Base-by-base conservation (phyloP, 2,888 invertebrate species). In the Listrodromus nycthemerus region DNA sequence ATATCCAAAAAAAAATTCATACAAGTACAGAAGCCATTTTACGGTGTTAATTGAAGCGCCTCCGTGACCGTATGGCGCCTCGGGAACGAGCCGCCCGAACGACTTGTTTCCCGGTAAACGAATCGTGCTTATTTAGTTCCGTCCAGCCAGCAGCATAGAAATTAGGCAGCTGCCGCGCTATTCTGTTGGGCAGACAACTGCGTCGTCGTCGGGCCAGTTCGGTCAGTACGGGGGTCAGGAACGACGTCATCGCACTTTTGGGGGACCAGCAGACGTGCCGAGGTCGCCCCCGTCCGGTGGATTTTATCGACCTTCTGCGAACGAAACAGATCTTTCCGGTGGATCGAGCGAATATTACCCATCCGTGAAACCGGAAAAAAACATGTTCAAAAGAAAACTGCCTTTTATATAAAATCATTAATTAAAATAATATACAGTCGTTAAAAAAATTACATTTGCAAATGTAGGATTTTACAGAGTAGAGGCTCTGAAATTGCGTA, bases 21-120 rank as follows among this genome's bases (percentile, higher is more conserved):
- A 63, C 27, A 7, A 45, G 27, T 41, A 41, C 61, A 52, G 70
- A 65, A 37, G 67, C 30, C 30, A 45, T 16, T 41, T 70, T 66
- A 61, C 37, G 61, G 67, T 58, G 78, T 81, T 84, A 84, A 84
- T 84, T 84, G 78, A 81, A 75, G 81, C 84, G 84, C 81, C 78
- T 71, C 70, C 78, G 78, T 81, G 81, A 80, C 83, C 80, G 83
- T 83, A 83, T 83, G 83, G 79, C 76, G 67, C 50, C 69, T 74
- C 81, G 48, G 73, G 80, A 83, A 67, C 67, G 67, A 83, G 69
- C 21, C 80, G 19, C 63, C 70, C 58, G 55, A 27, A 66, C 80
- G 65, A 63, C 78, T 84, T 75, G 66, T 81, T 84, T 84, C 84
- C 84, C 66, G 74, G 84, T 84, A 84, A 84, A 84, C 81, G 84